These are phyloP conservation scores for Cetonia aurata DNA, from an alignment of 2,888 invertebrate species.

Conservation along the genomic window DNA sequence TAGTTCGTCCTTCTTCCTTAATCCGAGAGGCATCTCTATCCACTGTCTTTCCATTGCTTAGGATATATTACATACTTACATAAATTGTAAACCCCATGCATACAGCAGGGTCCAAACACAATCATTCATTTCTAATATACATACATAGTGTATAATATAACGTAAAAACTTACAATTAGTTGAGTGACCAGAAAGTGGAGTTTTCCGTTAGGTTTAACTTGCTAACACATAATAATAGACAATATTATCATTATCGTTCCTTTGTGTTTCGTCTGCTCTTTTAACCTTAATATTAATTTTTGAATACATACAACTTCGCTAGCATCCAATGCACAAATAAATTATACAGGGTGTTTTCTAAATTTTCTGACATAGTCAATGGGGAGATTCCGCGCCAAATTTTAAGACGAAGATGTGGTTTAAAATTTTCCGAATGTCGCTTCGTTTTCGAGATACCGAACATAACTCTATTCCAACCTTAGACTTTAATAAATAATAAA, in stretches of 20 bases:
- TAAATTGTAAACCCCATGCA: slow-evolving; percentile 48
- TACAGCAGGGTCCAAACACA: slow-evolving; percentile 63
- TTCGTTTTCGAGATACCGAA: too few relatives aligned
- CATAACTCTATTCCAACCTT: too few relatives aligned
- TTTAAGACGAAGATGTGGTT: too few relatives aligned
- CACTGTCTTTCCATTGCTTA: slow-evolving; percentile 62
- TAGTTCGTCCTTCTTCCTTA: slow-evolving; percentile 53
- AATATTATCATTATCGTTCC: slow-evolving; percentile 3
- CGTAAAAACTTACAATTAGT: background rate
- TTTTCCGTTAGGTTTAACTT: slow-evolving; percentile 28
- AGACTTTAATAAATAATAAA: too few relatives aligned
- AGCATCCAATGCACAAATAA: too few relatives aligned
- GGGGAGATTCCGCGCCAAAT: too few relatives aligned
- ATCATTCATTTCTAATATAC: slow-evolving; percentile 55
- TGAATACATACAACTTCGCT: too few relatives aligned
- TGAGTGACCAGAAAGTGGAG: slow-evolving; percentile 1
- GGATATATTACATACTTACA: slow-evolving; percentile 36
- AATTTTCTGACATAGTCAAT: too few relatives aligned
- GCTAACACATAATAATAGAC: background rate
- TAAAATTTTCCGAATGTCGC: too few relatives aligned
- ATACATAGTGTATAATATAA: background rate
- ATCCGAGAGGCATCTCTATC: slow-evolving; percentile 59
- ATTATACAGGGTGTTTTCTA: too few relatives aligned
- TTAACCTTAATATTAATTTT: too few relatives aligned
- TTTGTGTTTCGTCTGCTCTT: background rate